Conservation (phyloP, 2,888 invertebrate genomes). For the Subacronicta megacephala region DNA sequence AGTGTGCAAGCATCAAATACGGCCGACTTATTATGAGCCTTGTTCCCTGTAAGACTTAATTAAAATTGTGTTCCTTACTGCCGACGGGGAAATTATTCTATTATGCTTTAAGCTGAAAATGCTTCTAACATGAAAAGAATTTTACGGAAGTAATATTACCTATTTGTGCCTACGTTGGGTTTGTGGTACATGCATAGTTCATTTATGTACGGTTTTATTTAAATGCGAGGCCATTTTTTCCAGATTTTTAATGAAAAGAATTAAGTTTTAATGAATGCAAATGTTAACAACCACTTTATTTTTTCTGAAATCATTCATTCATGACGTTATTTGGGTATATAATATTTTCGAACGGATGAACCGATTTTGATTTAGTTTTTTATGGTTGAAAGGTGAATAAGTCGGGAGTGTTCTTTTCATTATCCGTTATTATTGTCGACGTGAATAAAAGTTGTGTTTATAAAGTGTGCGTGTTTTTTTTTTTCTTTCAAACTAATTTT, state of each 20-base stretch:
- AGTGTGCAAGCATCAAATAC: conserved; percentile 68
- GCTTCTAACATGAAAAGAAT: conserved; percentile 46
- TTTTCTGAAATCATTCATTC: no score
- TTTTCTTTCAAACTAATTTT: no score
- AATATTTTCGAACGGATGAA: no score
- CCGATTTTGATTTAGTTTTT: no score
- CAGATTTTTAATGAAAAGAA: neutral
- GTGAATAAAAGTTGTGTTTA: no score
- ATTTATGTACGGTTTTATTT: neutral
- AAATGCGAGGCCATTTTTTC: neutral
- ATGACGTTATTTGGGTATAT: no score
- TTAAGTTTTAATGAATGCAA: no score
- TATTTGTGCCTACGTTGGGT: conserved; percentile 21
- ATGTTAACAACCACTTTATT: no score
- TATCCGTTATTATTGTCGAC: no score
- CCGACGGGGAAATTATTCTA: conserved; percentile 60
- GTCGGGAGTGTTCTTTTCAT: no score
- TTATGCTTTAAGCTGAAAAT: conserved; percentile 53
- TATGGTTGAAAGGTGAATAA: no score
- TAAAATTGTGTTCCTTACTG: conserved; percentile 69
- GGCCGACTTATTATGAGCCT: conserved; percentile 65
- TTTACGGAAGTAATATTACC: conserved; percentile 34
- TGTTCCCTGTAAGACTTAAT: conserved; percentile 68
- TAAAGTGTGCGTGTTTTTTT: no score
- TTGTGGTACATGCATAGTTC: conserved; percentile 1